Evolutionary conservation across 2,888 invertebrate species (phyloP).

Genomic region (Odontocolon sp.): DNA sequence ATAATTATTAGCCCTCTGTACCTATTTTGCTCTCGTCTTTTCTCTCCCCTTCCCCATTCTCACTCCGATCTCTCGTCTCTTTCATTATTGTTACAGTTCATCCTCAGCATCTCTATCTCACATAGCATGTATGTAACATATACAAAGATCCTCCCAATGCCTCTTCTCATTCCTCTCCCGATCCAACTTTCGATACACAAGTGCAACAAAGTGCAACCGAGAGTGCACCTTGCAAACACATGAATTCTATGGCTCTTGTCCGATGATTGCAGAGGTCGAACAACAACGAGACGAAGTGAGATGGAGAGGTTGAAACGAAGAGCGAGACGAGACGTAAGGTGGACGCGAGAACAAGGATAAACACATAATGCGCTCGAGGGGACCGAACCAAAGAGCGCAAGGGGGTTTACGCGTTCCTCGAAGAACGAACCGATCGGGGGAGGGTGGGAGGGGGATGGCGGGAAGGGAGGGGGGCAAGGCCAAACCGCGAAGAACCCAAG

Average conservation of each 20-base stretch:
- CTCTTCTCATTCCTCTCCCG: conserved; percentile 8
- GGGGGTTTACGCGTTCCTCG: conserved; percentile 75
- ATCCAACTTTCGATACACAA: neutral
- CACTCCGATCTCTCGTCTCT: conserved; percentile 15
- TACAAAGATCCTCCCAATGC: no score
- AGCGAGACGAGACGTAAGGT: conserved; percentile 57
- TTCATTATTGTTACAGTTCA: conserved; percentile 21
- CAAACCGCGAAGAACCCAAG: conserved; percentile 62
- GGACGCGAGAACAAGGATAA: conserved; percentile 71
- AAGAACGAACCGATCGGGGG: conserved; percentile 64
- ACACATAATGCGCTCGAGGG: conserved; percentile 75
- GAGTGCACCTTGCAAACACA: conserved; percentile 5
- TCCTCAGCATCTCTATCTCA: conserved; percentile 25
- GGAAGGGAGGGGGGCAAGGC: conserved; percentile 56
- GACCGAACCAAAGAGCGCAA: conserved; percentile 59
- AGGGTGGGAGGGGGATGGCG: conserved; percentile 11
- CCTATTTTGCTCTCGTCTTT: conserved; percentile 68
- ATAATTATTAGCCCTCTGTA: conserved; percentile 77
- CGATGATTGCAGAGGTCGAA: conserved; percentile 46
- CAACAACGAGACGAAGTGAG: conserved; percentile 3
- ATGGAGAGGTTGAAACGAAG: conserved; percentile 16
- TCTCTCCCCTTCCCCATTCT: conserved; percentile 48
- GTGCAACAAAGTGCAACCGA: neutral
- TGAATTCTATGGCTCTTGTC: conserved; percentile 9
- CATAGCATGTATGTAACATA: conserved; percentile 28